Evolutionary conservation across 2,797 vertebrate genomes (phyloP), one percentile per base, ranked within the genome.

Genomic region (Danio aesculapii): DNA sequence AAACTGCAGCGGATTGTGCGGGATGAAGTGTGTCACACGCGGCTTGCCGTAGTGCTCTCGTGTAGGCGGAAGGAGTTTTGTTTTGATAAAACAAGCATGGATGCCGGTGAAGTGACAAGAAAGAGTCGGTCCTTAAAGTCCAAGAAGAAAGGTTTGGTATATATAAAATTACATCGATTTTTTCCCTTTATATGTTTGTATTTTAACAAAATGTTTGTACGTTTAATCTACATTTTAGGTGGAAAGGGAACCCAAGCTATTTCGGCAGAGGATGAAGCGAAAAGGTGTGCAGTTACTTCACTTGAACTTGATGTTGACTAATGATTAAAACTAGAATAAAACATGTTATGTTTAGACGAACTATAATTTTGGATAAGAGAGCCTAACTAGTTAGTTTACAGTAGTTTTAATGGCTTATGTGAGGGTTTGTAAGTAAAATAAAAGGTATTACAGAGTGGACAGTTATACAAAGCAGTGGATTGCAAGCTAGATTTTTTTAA

Each of bases 231-330:
- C 62, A 39, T 82, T 39, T 0, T 86, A 94, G 94, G 86, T 81
- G 91, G 82, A 44, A 93, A 88, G 80, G 76, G 47, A 0, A 16
- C 57, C 19, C 90, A 90, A 81, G 47, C 82, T 5, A 86, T 74
- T 43, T 79, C 84, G 0, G 88, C 85, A 1, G 90, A 89, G 72
- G 90, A 93, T 68, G 92, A 91, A 80, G 92, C 90, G 2, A 91
- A 79, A 85, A 92, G 93, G 94, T 95, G 16, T 21, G 85, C 73
- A 46, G 57, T 10, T 59, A 17, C 19, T 52, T 46, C 0, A 64
- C 16, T 43, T 52, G 12, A 49, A 13, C 6, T 12, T n/a, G 30
- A 30, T 30, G 1, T 30, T 30, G 30, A 30, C 1, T 30, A 30
- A 3, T 30, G 3, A 30, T 30, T 30, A 30, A 1, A 30, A 1